phyloP scores from a whole-genome alignment of 2,888 invertebrate species.

The Melanophora roralis region DNA sequence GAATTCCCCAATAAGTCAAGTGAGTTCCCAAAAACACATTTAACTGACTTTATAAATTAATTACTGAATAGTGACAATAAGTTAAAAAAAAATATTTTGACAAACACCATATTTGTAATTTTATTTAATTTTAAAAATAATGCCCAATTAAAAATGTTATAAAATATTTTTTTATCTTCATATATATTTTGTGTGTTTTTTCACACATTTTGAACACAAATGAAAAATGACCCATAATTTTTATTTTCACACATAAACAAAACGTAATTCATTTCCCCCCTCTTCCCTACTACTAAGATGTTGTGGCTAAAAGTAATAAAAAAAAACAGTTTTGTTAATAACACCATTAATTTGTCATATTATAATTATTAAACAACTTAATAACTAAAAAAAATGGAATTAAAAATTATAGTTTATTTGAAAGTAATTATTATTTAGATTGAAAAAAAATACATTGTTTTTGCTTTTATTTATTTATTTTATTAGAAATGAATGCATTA shows the following conservation, averaged over 20 bases:
- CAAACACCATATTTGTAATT: neutral
- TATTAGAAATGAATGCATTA: neutral
- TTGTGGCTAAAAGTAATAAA: neutral
- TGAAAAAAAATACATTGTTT: slow-evolving; percentile 8
- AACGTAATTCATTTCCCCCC: no score
- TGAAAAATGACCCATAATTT: slow-evolving; percentile 39
- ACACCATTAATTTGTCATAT: slow-evolving; percentile 44
- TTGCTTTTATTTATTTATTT: neutral
- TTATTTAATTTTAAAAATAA: slow-evolving; percentile 54
- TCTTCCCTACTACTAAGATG: neutral
- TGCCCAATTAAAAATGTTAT: slow-evolving; percentile 42
- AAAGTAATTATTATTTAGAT: no score
- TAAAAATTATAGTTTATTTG: no score
- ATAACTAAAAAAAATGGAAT: no score
- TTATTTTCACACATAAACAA: neutral
- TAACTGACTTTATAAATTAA: neutral
- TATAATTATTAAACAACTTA: slow-evolving; percentile 39
- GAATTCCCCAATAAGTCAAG: no score
- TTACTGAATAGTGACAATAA: neutral
- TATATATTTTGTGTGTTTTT: neutral
- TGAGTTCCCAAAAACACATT: neutral
- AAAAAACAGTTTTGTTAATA: slow-evolving; percentile 1
- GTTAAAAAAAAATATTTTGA: neutral
- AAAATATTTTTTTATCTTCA: neutral
- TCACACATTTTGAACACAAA: slow-evolving; percentile 3